phyloP scores from a whole-genome alignment of 2,888 invertebrate species.

The Agapetus fuscipes region DNA sequence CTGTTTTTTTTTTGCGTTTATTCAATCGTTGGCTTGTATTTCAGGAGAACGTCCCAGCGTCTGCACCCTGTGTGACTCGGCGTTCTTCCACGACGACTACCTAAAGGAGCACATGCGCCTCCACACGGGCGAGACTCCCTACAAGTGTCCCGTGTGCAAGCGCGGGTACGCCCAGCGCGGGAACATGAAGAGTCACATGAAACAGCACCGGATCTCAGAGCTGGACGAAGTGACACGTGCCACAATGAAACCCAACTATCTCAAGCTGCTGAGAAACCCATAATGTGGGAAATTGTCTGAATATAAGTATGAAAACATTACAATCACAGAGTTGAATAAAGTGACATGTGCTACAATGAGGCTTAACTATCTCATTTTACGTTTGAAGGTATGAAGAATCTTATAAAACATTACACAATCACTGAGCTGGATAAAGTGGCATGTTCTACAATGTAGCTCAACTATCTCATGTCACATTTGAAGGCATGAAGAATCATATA shows the following conservation, averaged over 20 bases:
- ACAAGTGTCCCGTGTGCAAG: conserved; percentile 40
- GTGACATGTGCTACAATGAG: conserved; percentile 32
- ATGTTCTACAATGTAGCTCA: conserved; percentile 31
- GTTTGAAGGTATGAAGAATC: too few relatives aligned
- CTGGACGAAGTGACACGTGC: conserved; percentile 31
- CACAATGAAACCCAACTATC: conserved; percentile 36
- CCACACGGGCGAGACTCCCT: conserved; percentile 43
- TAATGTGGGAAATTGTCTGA: too few relatives aligned
- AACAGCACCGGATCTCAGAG: conserved; percentile 36
- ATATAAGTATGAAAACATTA: too few relatives aligned
- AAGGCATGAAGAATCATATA: too few relatives aligned
- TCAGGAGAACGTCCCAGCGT: conserved; percentile 39
- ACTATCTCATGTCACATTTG: too few relatives aligned
- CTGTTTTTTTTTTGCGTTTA: too few relatives aligned
- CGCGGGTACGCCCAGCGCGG: conserved; percentile 39
- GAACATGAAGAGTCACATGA: conserved; percentile 42
- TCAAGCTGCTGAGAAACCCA: conserved; percentile 34
- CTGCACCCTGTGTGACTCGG: conserved; percentile 34
- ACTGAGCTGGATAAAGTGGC: conserved; percentile 34
- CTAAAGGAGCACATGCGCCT: conserved; percentile 40
- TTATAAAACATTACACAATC: too few relatives aligned
- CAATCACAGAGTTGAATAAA: conserved; percentile 34
- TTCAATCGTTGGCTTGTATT: too few relatives aligned
- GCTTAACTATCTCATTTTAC: conserved; percentile 36
- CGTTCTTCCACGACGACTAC: conserved; percentile 39